Percentiles rank a stretch among this genome's conserved stretches.
phyloP scores from a whole-genome alignment of 2,797 vertebrate genomes.

The Gymnocypris eckloni region DNA sequence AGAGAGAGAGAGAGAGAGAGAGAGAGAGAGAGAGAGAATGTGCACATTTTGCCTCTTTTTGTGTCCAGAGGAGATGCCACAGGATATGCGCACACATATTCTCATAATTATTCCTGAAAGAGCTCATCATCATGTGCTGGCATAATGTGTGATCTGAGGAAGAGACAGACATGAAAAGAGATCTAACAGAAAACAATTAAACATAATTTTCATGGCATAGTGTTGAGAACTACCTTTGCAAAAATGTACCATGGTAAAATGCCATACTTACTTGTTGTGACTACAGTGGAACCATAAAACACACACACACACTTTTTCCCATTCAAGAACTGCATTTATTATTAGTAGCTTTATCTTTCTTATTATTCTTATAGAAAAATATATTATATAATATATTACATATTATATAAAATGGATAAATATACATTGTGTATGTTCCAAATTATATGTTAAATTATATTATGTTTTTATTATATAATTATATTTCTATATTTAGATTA shows the following conservation, averaged over 20 bases:
- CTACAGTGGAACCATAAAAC: neutral
- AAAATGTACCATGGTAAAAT: neutral
- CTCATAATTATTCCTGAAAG: constrained; percentile 10
- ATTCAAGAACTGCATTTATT: too few relatives aligned
- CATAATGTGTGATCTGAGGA: neutral
- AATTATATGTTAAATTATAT: too few relatives aligned
- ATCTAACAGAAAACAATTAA: neutral
- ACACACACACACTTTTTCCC: too few relatives aligned
- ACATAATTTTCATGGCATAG: neutral
- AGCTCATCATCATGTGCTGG: constrained; percentile 7
- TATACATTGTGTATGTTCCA: too few relatives aligned
- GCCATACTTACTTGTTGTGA: neutral
- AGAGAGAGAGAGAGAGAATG: neutral
- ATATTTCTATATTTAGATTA: too few relatives aligned
- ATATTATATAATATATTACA: too few relatives aligned
- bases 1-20: constrained; percentile 47
- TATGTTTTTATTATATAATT: too few relatives aligned
- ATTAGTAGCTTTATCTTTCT: too few relatives aligned
- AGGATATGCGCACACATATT: neutral
- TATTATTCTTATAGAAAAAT: too few relatives aligned
- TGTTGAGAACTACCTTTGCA: neutral
- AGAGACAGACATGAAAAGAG: neutral
- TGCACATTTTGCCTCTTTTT: neutral
- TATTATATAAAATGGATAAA: too few relatives aligned
- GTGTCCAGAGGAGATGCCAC: constrained; percentile 6